phyloP scores from a whole-genome alignment of 2,797 vertebrate genomes.

The Emydoidea blandingii region DNA sequence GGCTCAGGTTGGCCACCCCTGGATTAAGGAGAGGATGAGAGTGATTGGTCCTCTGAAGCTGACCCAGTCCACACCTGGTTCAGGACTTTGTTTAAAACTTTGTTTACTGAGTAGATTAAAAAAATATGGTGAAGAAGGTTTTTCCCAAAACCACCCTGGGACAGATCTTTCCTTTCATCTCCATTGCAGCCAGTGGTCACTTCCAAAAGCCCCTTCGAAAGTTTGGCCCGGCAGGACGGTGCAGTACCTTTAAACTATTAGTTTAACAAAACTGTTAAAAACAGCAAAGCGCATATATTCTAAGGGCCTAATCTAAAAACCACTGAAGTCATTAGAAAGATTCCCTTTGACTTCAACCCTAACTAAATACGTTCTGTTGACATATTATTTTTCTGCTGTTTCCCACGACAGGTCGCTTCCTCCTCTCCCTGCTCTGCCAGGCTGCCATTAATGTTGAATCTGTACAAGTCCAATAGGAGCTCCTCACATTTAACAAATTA shows the following conservation, averaged over 20 bases:
- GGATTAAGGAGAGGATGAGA: not conserved
- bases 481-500: not conserved
- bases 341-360: not conserved
- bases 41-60: accelerated
- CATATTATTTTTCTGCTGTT: conserved; percentile 14
- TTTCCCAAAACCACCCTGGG: not conserved
- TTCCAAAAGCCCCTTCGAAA: not conserved
- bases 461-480: conserved; percentile 35
- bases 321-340: accelerated
- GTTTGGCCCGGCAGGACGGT: not conserved
- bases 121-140: not conserved
- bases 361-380: not conserved
- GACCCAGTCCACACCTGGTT: not conserved
- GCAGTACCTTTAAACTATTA: not conserved
- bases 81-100: not conserved
- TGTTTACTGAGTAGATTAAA: not conserved
- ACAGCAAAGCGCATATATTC: not conserved
- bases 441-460: not conserved
- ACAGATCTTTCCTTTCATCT: not conserved
- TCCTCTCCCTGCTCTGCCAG: conserved; percentile 14
- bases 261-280: not conserved
- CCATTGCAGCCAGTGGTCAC: not conserved
- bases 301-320: not conserved
- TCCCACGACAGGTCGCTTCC: not conserved
- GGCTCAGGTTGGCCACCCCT: too few species aligned